Evolutionary conservation across 2,888 invertebrate species (phyloP), one percentile per base, ranked within the genome.

Genomic region (Ditylenchus weischeri): DNA sequence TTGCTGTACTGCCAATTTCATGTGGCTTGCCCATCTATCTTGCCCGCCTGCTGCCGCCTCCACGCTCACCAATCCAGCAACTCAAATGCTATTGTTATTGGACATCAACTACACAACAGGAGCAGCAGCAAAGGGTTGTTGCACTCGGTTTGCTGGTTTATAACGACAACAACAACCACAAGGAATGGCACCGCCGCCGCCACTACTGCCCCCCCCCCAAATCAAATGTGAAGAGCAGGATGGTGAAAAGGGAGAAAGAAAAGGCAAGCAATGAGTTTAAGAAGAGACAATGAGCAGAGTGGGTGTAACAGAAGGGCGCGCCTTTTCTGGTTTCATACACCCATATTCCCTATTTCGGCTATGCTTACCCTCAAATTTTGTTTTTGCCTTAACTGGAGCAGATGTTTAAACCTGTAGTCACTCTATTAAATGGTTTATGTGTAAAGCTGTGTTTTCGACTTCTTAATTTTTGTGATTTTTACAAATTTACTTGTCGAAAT

Each of bases 1-100:
- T 43, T 43, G 13, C 43, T 43, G 43, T 15, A 43, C 43, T 43
- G 43, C 43, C 43, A 43, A 43, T 43, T 54, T 29, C 54, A 54
- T 54, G 54, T 54, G 54, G 23, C 54, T 54, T 54, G 21, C 54
- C 43, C 15, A 43, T 43, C 43, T 43, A 43, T 43, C 43, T 43
- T 43, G 13, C 43, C 43, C 8, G 15, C 8, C 15, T 43, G 15
- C 43, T 43, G 15, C 38, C 43, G 43, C 43, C 43, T 43, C 43
- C 43, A 13, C 60, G 13, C 21, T 35, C 60, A 29, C 47, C 60
- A 60, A 47, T 60, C 60, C 47, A 29, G 29, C 29, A 51, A 51
- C 19, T 57, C 62, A 62, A 48, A 62, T 51, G 62, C 35, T 35
- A 50, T 51, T 62, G 21, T 35, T 62, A 48, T 60, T 19, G 60